A percentile compares a stretch with the other conserved stretches of the same genome.
Conservation (phyloP, 2,113 vertebrate species). For the Pachypanchax playfairii region DNA sequence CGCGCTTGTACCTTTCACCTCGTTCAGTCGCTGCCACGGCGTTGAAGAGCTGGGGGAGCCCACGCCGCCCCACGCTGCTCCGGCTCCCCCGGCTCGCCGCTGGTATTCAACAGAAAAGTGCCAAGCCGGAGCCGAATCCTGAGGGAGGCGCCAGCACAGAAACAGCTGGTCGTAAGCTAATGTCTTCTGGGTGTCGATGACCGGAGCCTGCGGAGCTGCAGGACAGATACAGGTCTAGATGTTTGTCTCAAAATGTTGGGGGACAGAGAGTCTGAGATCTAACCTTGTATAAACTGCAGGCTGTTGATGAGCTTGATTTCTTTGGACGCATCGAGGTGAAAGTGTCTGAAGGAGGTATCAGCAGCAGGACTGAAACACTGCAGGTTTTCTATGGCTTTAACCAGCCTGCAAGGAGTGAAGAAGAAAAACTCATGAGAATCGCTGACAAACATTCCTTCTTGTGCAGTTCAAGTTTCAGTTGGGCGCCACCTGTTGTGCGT, state of each 20-base stretch:
- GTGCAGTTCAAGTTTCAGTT: no score
- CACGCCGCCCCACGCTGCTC: conserved; percentile 84
- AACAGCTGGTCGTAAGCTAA: conserved; percentile 96
- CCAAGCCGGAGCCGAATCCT: conserved; percentile 92
- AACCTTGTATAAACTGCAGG: conserved; percentile 90
- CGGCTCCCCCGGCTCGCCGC: conserved; percentile 80
- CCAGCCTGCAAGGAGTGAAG: conserved; percentile 77
- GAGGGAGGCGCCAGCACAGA: conserved; percentile 94
- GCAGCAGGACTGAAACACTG: conserved; percentile 88
- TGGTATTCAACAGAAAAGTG: conserved; percentile 95
- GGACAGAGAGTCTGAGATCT: background rate
- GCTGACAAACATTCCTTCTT: background rate
- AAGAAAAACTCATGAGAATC: background rate
- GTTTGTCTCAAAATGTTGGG: background rate
- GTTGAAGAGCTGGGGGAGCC: conserved; percentile 82
- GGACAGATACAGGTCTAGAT: background rate
- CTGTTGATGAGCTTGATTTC: conserved; percentile 87
- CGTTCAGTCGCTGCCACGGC: conserved; percentile 90
- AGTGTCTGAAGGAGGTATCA: conserved; percentile 88
- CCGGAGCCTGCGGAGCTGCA: conserved; percentile 90
- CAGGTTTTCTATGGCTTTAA: conserved; percentile 88
- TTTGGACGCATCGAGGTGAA: conserved; percentile 88
- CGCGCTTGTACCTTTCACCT: conserved; percentile 88
- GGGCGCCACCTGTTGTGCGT: conserved; percentile 87
- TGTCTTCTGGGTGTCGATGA: conserved; percentile 97